Evolutionary conservation across 2,888 invertebrate genomes (phyloP).

Genomic region (Silvanus unidentatus): DNA sequence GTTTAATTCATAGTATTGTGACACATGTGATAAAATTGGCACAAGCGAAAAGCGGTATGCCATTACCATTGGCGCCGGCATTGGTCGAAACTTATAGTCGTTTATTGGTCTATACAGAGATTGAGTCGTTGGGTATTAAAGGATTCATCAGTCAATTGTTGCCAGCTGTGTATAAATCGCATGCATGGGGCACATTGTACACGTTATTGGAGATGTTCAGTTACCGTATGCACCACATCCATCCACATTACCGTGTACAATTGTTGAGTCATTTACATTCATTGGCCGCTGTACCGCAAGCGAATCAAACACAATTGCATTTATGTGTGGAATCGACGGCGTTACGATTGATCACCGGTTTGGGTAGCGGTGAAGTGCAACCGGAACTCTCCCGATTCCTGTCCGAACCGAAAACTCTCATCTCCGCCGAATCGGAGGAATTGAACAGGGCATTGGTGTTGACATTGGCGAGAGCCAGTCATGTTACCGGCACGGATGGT

Average conservation of each 20-base stretch:
- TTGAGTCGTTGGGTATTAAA: conserved; percentile 93
- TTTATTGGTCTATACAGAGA: conserved; percentile 89
- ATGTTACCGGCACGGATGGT: conserved; percentile 81
- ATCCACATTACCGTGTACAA: conserved; percentile 91
- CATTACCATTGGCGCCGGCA: conserved; percentile 82
- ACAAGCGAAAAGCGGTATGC: conserved; percentile 76
- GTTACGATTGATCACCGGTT: conserved; percentile 42
- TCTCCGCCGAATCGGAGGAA: conserved; percentile 93
- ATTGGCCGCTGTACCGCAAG: conserved; percentile 84
- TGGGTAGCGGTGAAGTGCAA: conserved; percentile 93
- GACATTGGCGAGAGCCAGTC: conserved; percentile 88
- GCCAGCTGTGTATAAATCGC: conserved; percentile 74
- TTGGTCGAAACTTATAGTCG: conserved; percentile 92
- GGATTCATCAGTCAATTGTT: conserved; percentile 91
- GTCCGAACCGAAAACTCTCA: conserved; percentile 85
- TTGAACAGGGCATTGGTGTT: conserved; percentile 88
- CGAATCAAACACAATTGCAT: conserved; percentile 91
- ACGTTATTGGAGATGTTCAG: conserved; percentile 95
- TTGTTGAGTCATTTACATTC: conserved; percentile 87
- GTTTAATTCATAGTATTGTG: conserved; percentile 60
- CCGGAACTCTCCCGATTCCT: conserved; percentile 86
- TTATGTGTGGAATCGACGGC: conserved; percentile 58
- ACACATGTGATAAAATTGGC: conserved; percentile 87
- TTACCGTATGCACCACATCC: conserved; percentile 92
- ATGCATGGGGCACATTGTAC: conserved; percentile 94